phyloP scores from a whole-genome alignment of 2,888 invertebrate genomes.

The Celastrina argiolus region DNA sequence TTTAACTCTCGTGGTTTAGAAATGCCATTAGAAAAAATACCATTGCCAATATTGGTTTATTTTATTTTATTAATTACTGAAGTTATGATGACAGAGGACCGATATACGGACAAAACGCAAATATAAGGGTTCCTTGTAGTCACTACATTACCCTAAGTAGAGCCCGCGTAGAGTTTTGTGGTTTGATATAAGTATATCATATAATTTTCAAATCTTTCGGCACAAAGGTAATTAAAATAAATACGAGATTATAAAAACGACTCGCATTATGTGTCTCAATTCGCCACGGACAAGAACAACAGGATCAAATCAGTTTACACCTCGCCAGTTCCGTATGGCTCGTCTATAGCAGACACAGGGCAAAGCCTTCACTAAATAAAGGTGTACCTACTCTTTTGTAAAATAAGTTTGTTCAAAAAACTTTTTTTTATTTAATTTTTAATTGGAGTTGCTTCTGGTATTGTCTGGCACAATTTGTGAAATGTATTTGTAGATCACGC shows the following conservation, averaged over 20 bases:
- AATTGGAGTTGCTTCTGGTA: not conserved
- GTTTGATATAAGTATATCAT: too few species aligned
- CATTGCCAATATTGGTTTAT: too few species aligned
- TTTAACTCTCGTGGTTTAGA: too few species aligned
- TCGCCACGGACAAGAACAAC: slow-evolving; percentile 39
- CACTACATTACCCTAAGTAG: too few species aligned
- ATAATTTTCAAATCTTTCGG: not conserved
- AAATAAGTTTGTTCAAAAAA: not conserved
- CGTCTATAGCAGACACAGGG: slow-evolving; percentile 32
- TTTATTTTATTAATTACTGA: too few species aligned
- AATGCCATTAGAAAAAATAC: too few species aligned
- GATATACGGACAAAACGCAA: too few species aligned
- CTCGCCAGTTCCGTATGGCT: slow-evolving; percentile 32
- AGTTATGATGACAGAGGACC: too few species aligned
- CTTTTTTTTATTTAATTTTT: not conserved
- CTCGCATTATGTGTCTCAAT: slow-evolving; percentile 30
- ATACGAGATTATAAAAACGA: not conserved
- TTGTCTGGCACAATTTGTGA: not conserved
- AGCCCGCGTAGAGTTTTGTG: too few species aligned
- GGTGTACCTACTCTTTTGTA: slow-evolving; percentile 1
- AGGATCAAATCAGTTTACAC: slow-evolving; percentile 61
- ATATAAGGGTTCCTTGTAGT: too few species aligned
- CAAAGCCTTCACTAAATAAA: slow-evolving; percentile 33
- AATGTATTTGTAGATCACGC: not conserved
- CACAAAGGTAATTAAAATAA: not conserved